Evolutionary conservation across 2,797 vertebrate genomes (phyloP).

Genomic region (Dryobates pubescens): DNA sequence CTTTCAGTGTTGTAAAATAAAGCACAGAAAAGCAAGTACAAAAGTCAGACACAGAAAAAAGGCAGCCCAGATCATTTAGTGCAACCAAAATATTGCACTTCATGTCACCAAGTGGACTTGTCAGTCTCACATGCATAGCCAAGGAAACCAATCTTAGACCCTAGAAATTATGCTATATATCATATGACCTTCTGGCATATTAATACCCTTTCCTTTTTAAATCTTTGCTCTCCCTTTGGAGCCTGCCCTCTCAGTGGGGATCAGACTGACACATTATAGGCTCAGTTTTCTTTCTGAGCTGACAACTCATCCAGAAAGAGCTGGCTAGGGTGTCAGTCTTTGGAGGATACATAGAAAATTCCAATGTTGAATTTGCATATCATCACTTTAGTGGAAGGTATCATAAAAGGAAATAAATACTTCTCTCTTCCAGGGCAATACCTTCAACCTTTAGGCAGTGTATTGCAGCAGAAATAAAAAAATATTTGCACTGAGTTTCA

Average conservation of each 20-base stretch:
- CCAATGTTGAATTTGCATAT: slow-evolving; percentile 64
- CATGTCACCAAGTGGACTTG: slow-evolving; percentile 41
- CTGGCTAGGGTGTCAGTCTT: slow-evolving; percentile 57
- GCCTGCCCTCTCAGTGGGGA: slow-evolving; percentile 53
- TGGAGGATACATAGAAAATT: slow-evolving; percentile 55
- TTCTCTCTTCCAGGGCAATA: neutral
- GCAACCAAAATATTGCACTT: slow-evolving; percentile 34
- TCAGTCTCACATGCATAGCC: slow-evolving; percentile 38
- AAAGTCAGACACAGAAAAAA: neutral
- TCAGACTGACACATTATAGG: slow-evolving; percentile 65
- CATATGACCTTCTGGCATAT: slow-evolving; percentile 56
- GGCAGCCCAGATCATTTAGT: slow-evolving; percentile 10
- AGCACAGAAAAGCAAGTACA: neutral
- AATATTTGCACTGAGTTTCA: neutral
- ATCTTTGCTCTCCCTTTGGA: slow-evolving; percentile 53
- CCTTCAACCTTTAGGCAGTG: neutral
- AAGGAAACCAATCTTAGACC: slow-evolving; percentile 59
- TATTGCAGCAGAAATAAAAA: neutral
- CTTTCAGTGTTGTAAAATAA: slow-evolving; percentile 35
- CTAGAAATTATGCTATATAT: slow-evolving; percentile 53
- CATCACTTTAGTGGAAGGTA: slow-evolving; percentile 33
- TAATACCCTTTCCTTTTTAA: slow-evolving; percentile 71
- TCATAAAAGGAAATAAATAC: neutral
- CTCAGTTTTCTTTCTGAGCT: slow-evolving; percentile 63
- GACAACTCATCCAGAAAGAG: slow-evolving; percentile 48